Evolutionary conservation across 2,888 invertebrate genomes (phyloP), one percentile per base, ranked within the genome.

Genomic region (Chrysotoxum bicinctum): DNA sequence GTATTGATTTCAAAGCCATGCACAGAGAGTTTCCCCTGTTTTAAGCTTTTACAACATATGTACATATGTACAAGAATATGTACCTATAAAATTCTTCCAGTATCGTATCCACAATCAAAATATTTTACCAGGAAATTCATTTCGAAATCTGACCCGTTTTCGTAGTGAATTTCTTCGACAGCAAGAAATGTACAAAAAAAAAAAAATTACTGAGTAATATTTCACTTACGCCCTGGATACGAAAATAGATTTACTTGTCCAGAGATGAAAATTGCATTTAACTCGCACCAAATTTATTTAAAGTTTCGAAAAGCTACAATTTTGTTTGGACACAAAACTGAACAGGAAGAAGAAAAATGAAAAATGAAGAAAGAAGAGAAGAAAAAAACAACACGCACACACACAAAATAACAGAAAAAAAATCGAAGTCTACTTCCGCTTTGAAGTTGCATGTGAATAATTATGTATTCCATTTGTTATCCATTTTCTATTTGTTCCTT

Each of bases 381-480:
- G 26, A 9, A 23, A 62, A 23, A 43, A 2, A 16, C 6, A 32
- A 40, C 14, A 3, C 7, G 7, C n/a, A 6, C 5, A 32, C 3
- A 32, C 6, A 32, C 1, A 26, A 26, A 26, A 26, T 3, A 35
- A 10, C 0, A 7, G 8, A 8, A 66, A 48, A 66, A 56, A 69
- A 69, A 56, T 54, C 54, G 37, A 56, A 43, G 69, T 56, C 35
- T 37, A 73, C 85, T 85, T 85, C 81, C 81, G 81, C 85, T 72
- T 43, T 37, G n/a, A 30, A 35, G 62, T 58, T 76, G 75, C 62
- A 80, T 80, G 80, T 73, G 75, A 76, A 84, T 54, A 76, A 84
- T 60, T 75, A 76, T 74, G 68, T 81, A 60, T 80, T 81, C 73
- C 85, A 80, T 81, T 69, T 77, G 60, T 66, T 64, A 64, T 64